These are phyloP conservation scores for Nothoprocta pentlandii DNA, from an alignment of 2,113 vertebrate species.

Conservation along the genomic window DNA sequence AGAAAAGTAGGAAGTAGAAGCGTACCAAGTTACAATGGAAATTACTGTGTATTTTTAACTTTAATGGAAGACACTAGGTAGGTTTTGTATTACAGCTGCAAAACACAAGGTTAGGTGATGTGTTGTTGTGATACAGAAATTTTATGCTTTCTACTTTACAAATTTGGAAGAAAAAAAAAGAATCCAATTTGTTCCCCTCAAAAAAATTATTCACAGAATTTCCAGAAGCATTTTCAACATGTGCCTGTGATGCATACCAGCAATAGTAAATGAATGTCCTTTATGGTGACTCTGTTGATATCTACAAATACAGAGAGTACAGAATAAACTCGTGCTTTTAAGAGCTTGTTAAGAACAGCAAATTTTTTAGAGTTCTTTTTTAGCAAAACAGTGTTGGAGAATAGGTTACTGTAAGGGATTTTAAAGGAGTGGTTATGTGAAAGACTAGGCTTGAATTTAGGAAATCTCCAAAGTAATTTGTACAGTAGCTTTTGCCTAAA, in stretches of 20 bases:
- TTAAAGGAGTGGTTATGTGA: background rate
- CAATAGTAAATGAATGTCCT: constrained; percentile 43
- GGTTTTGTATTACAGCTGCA: background rate
- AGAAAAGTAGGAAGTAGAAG: background rate
- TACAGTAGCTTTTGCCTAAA: background rate
- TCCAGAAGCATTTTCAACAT: constrained; percentile 7
- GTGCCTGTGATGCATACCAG: constrained; percentile 39
- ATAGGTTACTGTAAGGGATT: background rate
- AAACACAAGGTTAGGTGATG: background rate
- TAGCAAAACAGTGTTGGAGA: accelerated
- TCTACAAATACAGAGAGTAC: constrained; percentile 12
- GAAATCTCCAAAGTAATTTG: background rate
- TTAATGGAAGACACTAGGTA: background rate
- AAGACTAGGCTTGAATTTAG: background rate
- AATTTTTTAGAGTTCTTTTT: background rate
- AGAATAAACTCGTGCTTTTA: constrained; percentile 14
- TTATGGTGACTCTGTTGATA: constrained; percentile 38
- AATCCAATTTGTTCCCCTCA: background rate
- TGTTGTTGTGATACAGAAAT: background rate
- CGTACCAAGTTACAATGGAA: background rate
- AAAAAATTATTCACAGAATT: constrained; percentile 2
- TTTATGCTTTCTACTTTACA: constrained; percentile 7
- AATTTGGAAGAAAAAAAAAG: background rate
- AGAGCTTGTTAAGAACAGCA: background rate
- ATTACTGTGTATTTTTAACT: background rate